These are phyloP conservation scores for Neodiprion virginianus DNA, from an alignment of 1,140 invertebrate genomes.

Conservation along the genomic window DNA sequence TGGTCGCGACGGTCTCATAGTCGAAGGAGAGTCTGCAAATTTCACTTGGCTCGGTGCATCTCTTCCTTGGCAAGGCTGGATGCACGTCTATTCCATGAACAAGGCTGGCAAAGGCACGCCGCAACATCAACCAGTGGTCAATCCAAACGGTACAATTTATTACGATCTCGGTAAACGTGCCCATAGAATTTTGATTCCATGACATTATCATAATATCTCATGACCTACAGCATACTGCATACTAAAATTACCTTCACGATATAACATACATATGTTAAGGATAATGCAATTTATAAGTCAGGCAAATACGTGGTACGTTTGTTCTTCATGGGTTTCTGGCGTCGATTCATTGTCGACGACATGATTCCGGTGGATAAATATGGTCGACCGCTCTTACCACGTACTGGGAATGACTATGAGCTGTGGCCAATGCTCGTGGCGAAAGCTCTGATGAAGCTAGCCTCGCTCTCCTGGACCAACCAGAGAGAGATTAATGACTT, in stretches of 20 bases:
- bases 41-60: slow-evolving; percentile 34
- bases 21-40: slow-evolving; percentile 31
- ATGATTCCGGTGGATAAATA: slow-evolving; percentile 37
- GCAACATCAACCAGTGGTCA: slow-evolving; percentile 32
- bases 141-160: slow-evolving; percentile 31
- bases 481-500: slow-evolving; percentile 36
- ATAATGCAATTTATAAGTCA: slow-evolving; percentile 16
- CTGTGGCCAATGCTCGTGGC: slow-evolving; percentile 45
- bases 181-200: too few relatives aligned
- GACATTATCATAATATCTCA: too few relatives aligned
- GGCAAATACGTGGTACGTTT: slow-evolving; percentile 43
- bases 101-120: slow-evolving; percentile 35
- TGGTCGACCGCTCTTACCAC: slow-evolving; percentile 34
- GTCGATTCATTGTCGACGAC: slow-evolving; percentile 39
- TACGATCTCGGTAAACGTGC: not conserved
- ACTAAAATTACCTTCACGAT: too few relatives aligned
- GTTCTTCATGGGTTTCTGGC: slow-evolving; percentile 42
- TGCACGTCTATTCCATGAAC: slow-evolving; percentile 42
- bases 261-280: too few relatives aligned
- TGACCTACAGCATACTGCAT: too few relatives aligned
- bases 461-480: slow-evolving; percentile 31
- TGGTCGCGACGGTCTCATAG: slow-evolving; percentile 35
- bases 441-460: slow-evolving; percentile 41
- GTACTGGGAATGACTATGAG: slow-evolving; percentile 34
- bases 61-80: slow-evolving; percentile 41